Base-by-base conservation (phyloP, 2,797 vertebrate genomes). In the Gallirallus australis region DNA sequence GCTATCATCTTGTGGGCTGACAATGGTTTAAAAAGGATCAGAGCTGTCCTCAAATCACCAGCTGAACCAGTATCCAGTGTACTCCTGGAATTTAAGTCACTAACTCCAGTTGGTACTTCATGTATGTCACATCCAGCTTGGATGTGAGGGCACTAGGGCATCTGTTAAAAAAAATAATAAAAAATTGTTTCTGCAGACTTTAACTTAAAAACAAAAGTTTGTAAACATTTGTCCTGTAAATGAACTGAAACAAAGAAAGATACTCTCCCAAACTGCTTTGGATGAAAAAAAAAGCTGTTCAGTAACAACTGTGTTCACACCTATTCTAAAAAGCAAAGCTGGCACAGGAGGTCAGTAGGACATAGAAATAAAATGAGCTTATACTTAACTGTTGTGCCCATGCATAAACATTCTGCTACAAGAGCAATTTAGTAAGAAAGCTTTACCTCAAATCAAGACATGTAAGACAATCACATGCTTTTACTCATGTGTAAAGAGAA, bases 381-480 rank as follows among this genome's bases (percentile, higher is more conserved):
- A 66, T 30, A 54, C 5, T 42, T 15, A 59, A 78, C 13, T 9
- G 14, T 31, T 63, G 6, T 45, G 39, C 35, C 71, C 25, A 35
- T 8, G 2, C 31, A 39, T 78, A 87, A 91, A 87, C 18, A 54
- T 20, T 59, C 28, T 54, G 25, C 40, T 24, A 42, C 54, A 76
- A 64, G 23, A 61, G 30, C 31, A 84, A 57, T 25, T 48, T 19
- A 71, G 16, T 35, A 82, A 73, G 57, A 89, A 84, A 93, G 24
- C 10, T 60, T 45, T 65, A 45, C 16, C 27, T 82, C 52, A 64
- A 50, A 39, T 23, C 19, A 57, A 77, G 37, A 45, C 53, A 75
- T 0, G 0, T 9, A 35, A 37, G 6, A 80, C 50, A 77, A 45
- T 4, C 9, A 42, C 28, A 57, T 5, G 12, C 17, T 45, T 42